These are phyloP conservation scores for Drosophila willistoni DNA, from an alignment of 1,140 invertebrate genomes.

Conservation along the genomic window DNA sequence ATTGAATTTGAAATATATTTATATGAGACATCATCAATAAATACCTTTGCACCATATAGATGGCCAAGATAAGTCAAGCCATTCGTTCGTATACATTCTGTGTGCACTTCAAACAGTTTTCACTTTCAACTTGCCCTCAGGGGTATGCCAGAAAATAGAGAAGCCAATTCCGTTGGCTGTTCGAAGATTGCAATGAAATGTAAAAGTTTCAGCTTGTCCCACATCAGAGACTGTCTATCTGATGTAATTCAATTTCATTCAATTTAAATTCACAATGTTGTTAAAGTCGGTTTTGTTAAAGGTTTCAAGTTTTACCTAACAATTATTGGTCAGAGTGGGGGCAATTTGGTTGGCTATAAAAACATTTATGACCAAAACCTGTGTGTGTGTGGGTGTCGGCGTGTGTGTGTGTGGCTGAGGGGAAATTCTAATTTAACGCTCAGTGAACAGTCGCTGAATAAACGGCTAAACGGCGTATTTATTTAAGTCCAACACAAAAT, in stretches of 20 bases:
- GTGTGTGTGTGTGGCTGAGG: conserved; percentile 7
- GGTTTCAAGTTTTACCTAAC: neutral
- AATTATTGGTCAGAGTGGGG: conserved; percentile 27
- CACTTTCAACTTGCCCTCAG: neutral
- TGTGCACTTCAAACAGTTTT: conserved; percentile 30
- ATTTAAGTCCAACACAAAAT: conserved; percentile 24
- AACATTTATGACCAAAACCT: conserved; percentile 62
- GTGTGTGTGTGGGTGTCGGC: neutral
- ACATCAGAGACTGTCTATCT: conserved; percentile 56
- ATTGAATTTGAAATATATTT: neutral
- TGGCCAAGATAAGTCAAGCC: neutral
- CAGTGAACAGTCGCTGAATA: conserved; percentile 52
- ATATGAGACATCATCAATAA: neutral
- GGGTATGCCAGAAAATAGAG: conserved; percentile 28
- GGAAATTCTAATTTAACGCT: conserved; percentile 76
- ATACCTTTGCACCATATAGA: conserved; percentile 27
- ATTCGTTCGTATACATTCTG: neutral
- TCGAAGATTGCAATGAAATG: conserved; percentile 28
- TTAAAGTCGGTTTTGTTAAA: neutral
- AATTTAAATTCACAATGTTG: neutral
- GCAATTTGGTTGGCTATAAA: conserved; percentile 54
- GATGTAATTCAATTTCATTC: conserved; percentile 35
- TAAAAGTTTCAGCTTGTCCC: conserved; percentile 49
- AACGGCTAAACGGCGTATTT: conserved; percentile 46
- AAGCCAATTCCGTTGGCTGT: conserved; percentile 17